A percentile compares a stretch with the other conserved stretches of the same genome.
Conservation (phyloP, 2,113 vertebrate genomes). For the Cavia aperea region DNA sequence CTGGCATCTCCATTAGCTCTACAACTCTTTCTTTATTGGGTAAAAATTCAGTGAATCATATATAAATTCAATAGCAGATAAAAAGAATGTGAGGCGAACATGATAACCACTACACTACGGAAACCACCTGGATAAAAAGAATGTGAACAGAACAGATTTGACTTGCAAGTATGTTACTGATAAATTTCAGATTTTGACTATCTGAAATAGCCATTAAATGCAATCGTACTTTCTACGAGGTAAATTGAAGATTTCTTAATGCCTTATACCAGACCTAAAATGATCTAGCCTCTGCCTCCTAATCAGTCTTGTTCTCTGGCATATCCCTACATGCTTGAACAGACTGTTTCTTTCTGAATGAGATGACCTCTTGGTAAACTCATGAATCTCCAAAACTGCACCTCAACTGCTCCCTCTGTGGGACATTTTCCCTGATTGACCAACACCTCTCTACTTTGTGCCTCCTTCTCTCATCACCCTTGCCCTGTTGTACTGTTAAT, state of each 20-base stretch:
- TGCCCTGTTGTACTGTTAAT: neutral
- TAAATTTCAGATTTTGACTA: neutral
- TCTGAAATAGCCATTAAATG: neutral
- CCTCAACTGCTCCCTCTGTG: neutral
- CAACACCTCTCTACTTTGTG: neutral
- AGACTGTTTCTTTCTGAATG: neutral
- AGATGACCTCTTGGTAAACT: neutral
- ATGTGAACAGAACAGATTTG: conserved; percentile 18
- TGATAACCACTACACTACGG: too few relatives aligned
- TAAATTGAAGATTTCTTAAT: neutral
- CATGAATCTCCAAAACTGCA: neutral
- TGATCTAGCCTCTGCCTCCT: neutral
- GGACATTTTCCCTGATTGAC: neutral
- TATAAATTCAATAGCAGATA: neutral
- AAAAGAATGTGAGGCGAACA: neutral
- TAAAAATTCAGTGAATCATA: neutral
- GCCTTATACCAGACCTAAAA: neutral
- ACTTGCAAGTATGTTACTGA: neutral
- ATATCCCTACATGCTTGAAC: neutral
- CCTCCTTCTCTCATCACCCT: neutral
- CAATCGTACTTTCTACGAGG: neutral
- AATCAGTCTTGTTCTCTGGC: neutral
- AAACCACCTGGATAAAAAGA: neutral
- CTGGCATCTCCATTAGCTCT: neutral
- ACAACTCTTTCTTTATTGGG: neutral